Percentiles rank a stretch among this genome's conserved stretches.
Conservation (phyloP, 2,797 vertebrate species). For the Rhinichthys osculus region DNA sequence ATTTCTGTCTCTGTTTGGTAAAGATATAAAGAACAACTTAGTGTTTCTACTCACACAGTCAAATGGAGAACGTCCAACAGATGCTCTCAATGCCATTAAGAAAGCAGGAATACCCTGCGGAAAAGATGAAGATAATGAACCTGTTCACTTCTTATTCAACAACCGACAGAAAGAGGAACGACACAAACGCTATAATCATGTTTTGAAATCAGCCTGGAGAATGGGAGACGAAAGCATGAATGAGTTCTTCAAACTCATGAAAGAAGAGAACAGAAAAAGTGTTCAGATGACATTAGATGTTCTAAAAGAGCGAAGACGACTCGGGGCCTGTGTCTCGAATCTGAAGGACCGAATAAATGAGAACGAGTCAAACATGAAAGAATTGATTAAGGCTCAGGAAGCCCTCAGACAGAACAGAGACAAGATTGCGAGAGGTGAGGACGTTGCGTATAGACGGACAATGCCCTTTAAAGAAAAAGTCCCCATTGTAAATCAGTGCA, state of each 20-base stretch:
- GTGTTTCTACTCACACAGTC: too few species aligned
- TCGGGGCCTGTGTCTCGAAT: slow-evolving; percentile 9
- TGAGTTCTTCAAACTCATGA: slow-evolving; percentile 20
- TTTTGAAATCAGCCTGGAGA: slow-evolving; percentile 5
- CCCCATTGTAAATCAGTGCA: not conserved
- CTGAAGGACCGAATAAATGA: not conserved
- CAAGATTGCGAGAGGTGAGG: not conserved
- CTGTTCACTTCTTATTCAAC: too few species aligned
- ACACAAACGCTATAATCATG: accelerated
- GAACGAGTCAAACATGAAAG: not conserved
- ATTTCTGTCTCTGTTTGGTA: too few species aligned
- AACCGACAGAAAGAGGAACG: not conserved
- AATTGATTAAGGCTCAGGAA: slow-evolving; percentile 22
- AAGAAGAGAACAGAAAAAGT: slow-evolving; percentile 7
- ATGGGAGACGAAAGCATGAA: not conserved
- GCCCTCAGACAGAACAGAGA: slow-evolving; percentile 18
- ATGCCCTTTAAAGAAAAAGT: not conserved
- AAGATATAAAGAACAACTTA: too few species aligned
- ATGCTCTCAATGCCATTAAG: too few species aligned
- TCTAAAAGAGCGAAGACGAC: not conserved
- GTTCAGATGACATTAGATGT: slow-evolving; percentile 31
- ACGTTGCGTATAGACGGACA: not conserved
- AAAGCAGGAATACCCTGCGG: too few species aligned
- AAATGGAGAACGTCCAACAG: too few species aligned
- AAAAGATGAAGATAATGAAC: too few species aligned